Conservation (phyloP, 2,797 vertebrate species). For the Erpetoichthys calabaricus region DNA sequence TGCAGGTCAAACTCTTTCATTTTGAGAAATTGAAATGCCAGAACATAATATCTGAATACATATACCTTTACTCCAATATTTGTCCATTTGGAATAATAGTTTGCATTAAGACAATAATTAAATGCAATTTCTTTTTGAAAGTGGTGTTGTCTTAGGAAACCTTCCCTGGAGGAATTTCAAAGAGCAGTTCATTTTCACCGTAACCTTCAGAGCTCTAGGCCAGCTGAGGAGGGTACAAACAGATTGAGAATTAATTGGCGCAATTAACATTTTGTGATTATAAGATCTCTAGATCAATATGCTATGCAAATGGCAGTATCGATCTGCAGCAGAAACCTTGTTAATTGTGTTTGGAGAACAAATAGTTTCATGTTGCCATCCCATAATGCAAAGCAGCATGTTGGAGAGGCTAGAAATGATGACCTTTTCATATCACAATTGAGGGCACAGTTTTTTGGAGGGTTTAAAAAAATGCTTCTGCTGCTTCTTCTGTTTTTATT, state of each 20-base stretch:
- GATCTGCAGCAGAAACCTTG: slow-evolving; percentile 65
- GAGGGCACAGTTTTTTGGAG: slow-evolving; percentile 21
- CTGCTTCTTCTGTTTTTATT: too few species aligned
- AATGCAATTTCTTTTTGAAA: slow-evolving; percentile 46
- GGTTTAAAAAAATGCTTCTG: slow-evolving; percentile 27
- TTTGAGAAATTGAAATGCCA: too few species aligned
- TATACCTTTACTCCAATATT: too few species aligned
- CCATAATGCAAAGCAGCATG: slow-evolving; percentile 64
- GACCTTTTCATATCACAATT: slow-evolving; percentile 40
- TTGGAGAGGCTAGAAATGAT: slow-evolving; percentile 52
- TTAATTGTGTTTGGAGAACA: slow-evolving; percentile 63
- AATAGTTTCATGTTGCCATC: slow-evolving; percentile 49
- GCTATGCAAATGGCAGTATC: slow-evolving; percentile 80
- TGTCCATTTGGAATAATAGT: slow-evolving; percentile 53
- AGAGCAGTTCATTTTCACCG: slow-evolving; percentile 63
- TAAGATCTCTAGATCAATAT: slow-evolving; percentile 91
- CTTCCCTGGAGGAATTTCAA: slow-evolving; percentile 51
- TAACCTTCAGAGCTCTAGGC: slow-evolving; percentile 78
- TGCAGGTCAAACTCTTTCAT: too few species aligned
- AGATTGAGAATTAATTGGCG: slow-evolving; percentile 97
- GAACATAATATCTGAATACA: too few species aligned
- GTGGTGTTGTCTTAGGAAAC: slow-evolving; percentile 52
- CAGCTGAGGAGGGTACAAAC: slow-evolving; percentile 70
- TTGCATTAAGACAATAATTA: slow-evolving; percentile 37
- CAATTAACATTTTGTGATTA: slow-evolving; percentile 96